Evolutionary conservation across 53 echinoderm and acorn worm species (phyloP).

Genomic region (Pentamera pediparva): DNA sequence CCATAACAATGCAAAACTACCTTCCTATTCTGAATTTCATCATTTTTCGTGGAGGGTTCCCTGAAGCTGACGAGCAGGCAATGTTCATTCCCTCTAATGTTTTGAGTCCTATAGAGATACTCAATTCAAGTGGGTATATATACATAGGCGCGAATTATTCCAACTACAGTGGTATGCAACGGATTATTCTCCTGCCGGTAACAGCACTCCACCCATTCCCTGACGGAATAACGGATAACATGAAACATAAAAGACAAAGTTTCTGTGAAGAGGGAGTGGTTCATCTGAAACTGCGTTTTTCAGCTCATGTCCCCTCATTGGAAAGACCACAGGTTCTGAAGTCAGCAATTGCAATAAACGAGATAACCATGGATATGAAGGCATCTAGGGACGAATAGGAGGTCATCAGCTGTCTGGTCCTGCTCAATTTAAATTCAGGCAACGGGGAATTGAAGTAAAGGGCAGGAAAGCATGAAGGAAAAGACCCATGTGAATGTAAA

Average conservation of each 20-base stretch:
- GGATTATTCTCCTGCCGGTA: neutral
- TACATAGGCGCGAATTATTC: conserved; percentile 30
- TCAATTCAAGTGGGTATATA: conserved; percentile 19
- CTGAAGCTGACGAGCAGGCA: conserved; percentile 19
- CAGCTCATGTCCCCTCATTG: neutral
- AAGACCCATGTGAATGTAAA: conserved; percentile 45
- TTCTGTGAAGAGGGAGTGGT: conserved; percentile 29
- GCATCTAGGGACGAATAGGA: conserved; percentile 51
- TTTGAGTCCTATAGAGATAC: conserved; percentile 30
- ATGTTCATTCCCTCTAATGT: neutral
- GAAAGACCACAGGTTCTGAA: conserved; percentile 14
- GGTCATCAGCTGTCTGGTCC: conserved; percentile 44
- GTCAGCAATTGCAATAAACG: conserved; percentile 21
- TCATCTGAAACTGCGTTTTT: neutral
- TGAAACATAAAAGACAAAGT: conserved; percentile 36
- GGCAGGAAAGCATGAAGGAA: conserved; percentile 44
- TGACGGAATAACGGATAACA: conserved; percentile 38
- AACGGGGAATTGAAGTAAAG: neutral
- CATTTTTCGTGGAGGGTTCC: neutral
- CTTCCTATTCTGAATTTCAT: conserved; percentile 14
- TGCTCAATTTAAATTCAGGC: neutral
- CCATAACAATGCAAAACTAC: conserved; percentile 24
- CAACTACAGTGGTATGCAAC: neutral
- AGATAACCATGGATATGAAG: conserved; percentile 25
- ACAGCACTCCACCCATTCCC: conserved; percentile 40